Evolutionary conservation across 2,888 invertebrate species (phyloP), one percentile per base, ranked within the genome.

Genomic region (Clitarchus hookeri): DNA sequence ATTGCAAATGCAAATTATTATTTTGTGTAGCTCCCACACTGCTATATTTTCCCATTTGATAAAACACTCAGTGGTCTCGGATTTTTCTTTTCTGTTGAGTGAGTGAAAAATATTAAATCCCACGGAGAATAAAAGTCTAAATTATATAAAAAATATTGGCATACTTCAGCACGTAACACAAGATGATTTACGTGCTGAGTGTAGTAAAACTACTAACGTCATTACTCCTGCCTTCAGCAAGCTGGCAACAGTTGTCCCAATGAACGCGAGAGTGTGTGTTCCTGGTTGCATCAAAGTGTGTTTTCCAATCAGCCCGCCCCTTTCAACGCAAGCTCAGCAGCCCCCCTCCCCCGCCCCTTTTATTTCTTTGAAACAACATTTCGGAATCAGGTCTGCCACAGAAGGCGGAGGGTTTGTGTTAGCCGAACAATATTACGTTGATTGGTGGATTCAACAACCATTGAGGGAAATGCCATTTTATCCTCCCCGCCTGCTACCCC

Each of bases 301-400:
- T n/a, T 65, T 65, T 65, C 65, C 65, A 65, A 65, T 65, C 65
- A 65, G n/a, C 65, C 65, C 65, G 19, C n/a, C n/a, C 65, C 65
- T 65, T 65, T 65, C 65, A 65, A 65, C 65, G n/a, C 65, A 65
- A 65, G 16, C 65, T 65, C 65, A 65, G 65, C 23, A 8, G 2
- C 65, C 8, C 65, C 65, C 8, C n/a, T n/a, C n/a, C n/a, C n/a
- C n/a, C n/a, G n/a, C n/a, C n/a, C n/a, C 65, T 8, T 65, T 65
- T 65, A 65, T 65, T 65, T 65, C 65, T 65, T 65, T 65, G 65
- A 65, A 65, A 65, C 65, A 65, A 65, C 65, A 65, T 65, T 65
- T 65, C 65, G 65, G 65, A 65, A 65, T 65, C 65, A 65, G 65
- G n/a, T 23, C 65, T 65, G 65, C 65, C 65, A n/a, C 65, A 65